Base-by-base conservation (phyloP, 2,888 invertebrate species). In the Stegana nigrithorax region DNA sequence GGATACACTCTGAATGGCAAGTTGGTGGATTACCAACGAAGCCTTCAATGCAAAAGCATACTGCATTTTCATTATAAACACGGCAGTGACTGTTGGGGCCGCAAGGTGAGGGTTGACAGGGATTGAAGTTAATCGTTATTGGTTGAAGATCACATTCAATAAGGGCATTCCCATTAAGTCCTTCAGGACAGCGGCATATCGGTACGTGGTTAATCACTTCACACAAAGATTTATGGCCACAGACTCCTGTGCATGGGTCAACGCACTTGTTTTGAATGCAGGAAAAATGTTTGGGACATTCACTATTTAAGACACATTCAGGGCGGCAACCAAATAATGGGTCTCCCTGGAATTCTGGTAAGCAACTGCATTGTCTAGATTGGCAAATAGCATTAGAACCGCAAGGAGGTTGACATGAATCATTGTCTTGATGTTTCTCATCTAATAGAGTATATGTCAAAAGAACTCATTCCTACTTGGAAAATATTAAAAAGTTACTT, bases 241-340 rank as follows among this genome's bases (percentile, higher is more conserved):
- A 95, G 17, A 91, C 92, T 60, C 91, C 91, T 2, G 91, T 90
- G 75, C 95, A 94, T 56, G 94, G 94, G 82, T 93, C 91, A 27
- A 87, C 77, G 79, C 94, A 95, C 85, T 93, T 93, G 79, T 91
- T 91, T 68, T 87, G 87, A 2, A 89, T 87, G 78, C 93, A 94
- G 61, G 93, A 91, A 78, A 88, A 89, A 78, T 90, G 87, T 75
- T 88, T 87, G 14, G 90, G 86, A 83, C 94, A 94, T 76, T 94
- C 93, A 7, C 88, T 86, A 80, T 91, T 93, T 1, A 93, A 85
- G 2, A 92, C 89, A 83, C 94, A 94, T 84, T 94, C 93, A 1
- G 94, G 94, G 67, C 93, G 88, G 80, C 94, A 94, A 50, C 90
- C 91, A 78, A 91, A 89, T 67, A 89, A 89, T 47, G 93, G 92